phyloP scores from a whole-genome alignment of 2,113 vertebrate species.

The Archilochus colubris region DNA sequence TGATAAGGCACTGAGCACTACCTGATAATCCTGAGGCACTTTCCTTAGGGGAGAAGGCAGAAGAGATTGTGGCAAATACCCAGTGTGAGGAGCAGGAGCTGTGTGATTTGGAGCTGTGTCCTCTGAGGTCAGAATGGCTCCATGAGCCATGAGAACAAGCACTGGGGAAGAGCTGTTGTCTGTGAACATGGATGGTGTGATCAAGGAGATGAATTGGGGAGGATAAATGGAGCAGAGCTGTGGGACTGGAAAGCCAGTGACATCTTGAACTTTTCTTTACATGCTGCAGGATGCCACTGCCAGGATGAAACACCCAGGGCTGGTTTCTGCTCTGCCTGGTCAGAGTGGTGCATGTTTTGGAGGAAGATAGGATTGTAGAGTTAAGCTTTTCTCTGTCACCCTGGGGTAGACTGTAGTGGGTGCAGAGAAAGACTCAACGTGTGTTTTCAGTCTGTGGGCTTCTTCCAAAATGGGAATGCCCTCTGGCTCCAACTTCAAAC shows the following conservation, averaged over 20 bases:
- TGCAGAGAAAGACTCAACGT: rapidly evolving
- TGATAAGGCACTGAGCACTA: no score
- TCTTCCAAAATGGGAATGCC: neutral
- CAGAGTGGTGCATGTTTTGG: neutral
- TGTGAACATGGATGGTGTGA: neutral
- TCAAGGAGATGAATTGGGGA: neutral
- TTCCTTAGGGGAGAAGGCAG: neutral
- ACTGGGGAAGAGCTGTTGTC: neutral
- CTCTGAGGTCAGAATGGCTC: constrained; percentile 71
- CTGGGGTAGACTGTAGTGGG: neutral
- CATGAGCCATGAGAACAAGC: no score
- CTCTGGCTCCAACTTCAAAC: neutral
- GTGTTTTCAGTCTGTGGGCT: neutral
- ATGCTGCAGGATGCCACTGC: neutral
- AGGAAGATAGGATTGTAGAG: neutral
- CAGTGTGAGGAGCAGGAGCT: constrained; percentile 77
- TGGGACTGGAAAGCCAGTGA: neutral
- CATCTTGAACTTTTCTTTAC: neutral
- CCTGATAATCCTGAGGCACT: neutral
- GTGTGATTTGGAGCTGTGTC: constrained; percentile 81
- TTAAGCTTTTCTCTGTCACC: neutral
- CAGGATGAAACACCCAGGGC: neutral
- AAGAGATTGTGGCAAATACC: constrained; percentile 70
- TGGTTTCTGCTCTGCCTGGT: neutral
- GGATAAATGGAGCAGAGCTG: neutral